Evolutionary conservation across 2,888 invertebrate species (phyloP).

Genomic region (Malachius bipustulatus): DNA sequence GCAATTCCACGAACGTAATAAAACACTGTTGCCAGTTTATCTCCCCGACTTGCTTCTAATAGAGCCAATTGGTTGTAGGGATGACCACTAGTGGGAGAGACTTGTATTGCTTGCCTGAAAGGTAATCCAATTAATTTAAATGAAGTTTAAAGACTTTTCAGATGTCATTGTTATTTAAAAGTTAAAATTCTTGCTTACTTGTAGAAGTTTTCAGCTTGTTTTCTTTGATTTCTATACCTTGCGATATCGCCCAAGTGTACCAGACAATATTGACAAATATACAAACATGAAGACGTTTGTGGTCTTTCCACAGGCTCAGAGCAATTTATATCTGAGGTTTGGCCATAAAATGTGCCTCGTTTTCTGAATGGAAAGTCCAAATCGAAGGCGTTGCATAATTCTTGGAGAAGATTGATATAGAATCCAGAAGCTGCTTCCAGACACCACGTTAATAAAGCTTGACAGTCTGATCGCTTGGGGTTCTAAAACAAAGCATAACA

Average conservation of each 20-base stretch:
- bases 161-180: neutral
- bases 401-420: constrained; percentile 68
- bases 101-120: constrained; percentile 56
- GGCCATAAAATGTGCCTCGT: constrained; percentile 34
- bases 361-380: constrained; percentile 65
- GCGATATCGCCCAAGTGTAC: constrained; percentile 82
- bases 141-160: neutral
- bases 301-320: constrained; percentile 34
- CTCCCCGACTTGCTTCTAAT: constrained; percentile 67
- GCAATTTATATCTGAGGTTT: constrained; percentile 22
- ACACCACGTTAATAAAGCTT: constrained; percentile 67
- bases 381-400: constrained; percentile 70
- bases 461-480: constrained; percentile 59
- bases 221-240: constrained; percentile 67
- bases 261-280: constrained; percentile 79
- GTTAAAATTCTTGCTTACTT: constrained; percentile 36
- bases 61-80: constrained; percentile 83
- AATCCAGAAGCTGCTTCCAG: constrained; percentile 77
- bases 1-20: constrained; percentile 76
- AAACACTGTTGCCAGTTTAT: constrained; percentile 72
- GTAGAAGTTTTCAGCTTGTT: constrained; percentile 76
- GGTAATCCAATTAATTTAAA: constrained; percentile 6
- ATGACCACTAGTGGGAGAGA: constrained; percentile 69
- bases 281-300: constrained; percentile 62
- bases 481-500: constrained; percentile 40